Evolutionary conservation across 1,140 invertebrate genomes (phyloP), one percentile per base, ranked within the genome.

Genomic region (Acromyrmex charruanus): DNA sequence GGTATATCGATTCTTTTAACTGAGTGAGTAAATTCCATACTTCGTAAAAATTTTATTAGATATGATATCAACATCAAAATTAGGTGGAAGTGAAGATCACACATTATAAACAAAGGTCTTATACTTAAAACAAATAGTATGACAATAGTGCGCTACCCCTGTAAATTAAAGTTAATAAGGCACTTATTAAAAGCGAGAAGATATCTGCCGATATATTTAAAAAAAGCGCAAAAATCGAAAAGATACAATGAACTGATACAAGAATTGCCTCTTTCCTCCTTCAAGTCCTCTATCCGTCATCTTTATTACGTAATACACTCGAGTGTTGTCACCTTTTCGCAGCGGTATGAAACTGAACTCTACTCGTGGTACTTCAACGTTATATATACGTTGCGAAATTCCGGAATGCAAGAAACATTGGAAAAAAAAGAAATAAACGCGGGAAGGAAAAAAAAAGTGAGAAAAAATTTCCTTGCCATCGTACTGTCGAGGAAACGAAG

Each of bases 381-480:
- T 25, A 85, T 85, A 77, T 85, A 65, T 75, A 79, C 25, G 12
- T 85, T 87, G 82, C 71, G 49, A 21, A 49, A 61, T 55, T 39
- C 14, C 44, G 39, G 49, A 85, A 79, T 79, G 61, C 61, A 49
- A 79, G 63, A 79, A 21, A 44, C 28, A 21, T 53, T 25, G 35
- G 25, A 51, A 66, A 66, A 31, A 66, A 77, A 44, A 65, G 31
- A 77, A 61, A 77, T 25, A 85, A 85, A 53, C 0, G 59, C 28
- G 2, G 2, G 10, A n/a, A 31, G n/a, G 21, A 12, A 66, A 39
- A 35, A 14, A 25, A 10, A 85, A 53, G 35, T 12, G 25, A 82
- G 58, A 65, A 59, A 68, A 85, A 66, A 39, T 66, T 58, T 51
- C 53, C 58, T 87, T n/a, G 44, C 16, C 3, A 21, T 87, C 65